These are phyloP conservation scores for Mormyrus lacerda DNA, from an alignment of 2,113 vertebrate species.

Conservation along the genomic window DNA sequence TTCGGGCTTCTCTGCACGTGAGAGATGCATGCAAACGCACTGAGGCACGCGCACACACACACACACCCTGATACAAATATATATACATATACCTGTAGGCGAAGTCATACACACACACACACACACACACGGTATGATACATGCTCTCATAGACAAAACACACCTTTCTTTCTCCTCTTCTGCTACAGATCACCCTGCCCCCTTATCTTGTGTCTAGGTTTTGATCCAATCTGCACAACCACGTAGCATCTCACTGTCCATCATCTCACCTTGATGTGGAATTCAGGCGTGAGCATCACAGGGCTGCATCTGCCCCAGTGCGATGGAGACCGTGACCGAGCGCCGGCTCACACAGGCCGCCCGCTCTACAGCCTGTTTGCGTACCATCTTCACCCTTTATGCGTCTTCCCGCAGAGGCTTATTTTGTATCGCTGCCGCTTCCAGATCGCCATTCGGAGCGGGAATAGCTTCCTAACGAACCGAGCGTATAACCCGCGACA, in stretches of 20 bases:
- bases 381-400: not conserved
- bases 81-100: constrained; percentile 52
- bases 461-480: not conserved
- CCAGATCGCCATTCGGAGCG: not conserved
- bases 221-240: not conserved
- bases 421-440: not conserved
- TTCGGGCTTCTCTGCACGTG: not conserved
- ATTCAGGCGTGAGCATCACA: not conserved
- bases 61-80: constrained; percentile 31
- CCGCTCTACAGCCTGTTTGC: not conserved
- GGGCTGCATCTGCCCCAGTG: not conserved
- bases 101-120: not conserved
- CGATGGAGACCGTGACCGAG: not conserved
- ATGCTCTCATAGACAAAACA: not conserved
- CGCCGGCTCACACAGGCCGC: not conserved
- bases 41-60: not conserved
- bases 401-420: not conserved
- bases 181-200: not conserved
- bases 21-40: not conserved
- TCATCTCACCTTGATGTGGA: not conserved
- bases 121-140: constrained; percentile 46
- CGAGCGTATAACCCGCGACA: not conserved
- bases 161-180: not conserved
- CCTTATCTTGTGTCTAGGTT: not conserved
- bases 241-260: not conserved